phyloP scores from a whole-genome alignment of 2,888 invertebrate species.

The Epirrita christyi region DNA sequence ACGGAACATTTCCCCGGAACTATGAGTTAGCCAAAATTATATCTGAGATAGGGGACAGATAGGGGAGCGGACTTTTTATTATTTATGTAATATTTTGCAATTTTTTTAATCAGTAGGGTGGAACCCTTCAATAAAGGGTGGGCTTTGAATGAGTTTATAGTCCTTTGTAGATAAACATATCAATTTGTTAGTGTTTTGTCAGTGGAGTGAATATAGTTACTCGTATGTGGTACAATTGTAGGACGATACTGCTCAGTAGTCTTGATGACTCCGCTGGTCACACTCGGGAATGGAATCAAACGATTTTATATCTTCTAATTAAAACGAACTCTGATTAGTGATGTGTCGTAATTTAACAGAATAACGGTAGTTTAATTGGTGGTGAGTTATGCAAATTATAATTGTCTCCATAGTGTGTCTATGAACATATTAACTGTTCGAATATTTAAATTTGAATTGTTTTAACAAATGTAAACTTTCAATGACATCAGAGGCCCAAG shows the following conservation, averaged over 20 bases:
- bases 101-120: slow-evolving; percentile 81
- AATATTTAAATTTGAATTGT: too few relatives aligned
- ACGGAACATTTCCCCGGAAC: slow-evolving; percentile 80
- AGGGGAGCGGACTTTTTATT: slow-evolving; percentile 58
- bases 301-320: slow-evolving; percentile 53
- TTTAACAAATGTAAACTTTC: too few relatives aligned
- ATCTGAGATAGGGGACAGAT: slow-evolving; percentile 56
- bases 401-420: neutral
- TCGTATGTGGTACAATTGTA: slow-evolving; percentile 72
- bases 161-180: slow-evolving; percentile 83
- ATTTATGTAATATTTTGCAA: slow-evolving; percentile 83
- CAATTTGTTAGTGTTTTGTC: slow-evolving; percentile 84
- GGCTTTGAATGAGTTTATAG: slow-evolving; percentile 81
- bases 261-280: slow-evolving; percentile 65
- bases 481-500: too few relatives aligned
- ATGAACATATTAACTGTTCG: too few relatives aligned
- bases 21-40: slow-evolving; percentile 75
- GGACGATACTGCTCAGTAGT: slow-evolving; percentile 64
- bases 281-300: slow-evolving; percentile 57
- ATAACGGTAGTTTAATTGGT: slow-evolving; percentile 26
- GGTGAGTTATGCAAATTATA: slow-evolving; percentile 31
- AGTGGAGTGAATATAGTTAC: slow-evolving; percentile 50
- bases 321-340: slow-evolving; percentile 43
- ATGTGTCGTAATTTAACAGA: slow-evolving; percentile 33
- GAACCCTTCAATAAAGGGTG: slow-evolving; percentile 81